Conservation (phyloP, 2,113 vertebrate species). For the Cardinalis cardinalis region DNA sequence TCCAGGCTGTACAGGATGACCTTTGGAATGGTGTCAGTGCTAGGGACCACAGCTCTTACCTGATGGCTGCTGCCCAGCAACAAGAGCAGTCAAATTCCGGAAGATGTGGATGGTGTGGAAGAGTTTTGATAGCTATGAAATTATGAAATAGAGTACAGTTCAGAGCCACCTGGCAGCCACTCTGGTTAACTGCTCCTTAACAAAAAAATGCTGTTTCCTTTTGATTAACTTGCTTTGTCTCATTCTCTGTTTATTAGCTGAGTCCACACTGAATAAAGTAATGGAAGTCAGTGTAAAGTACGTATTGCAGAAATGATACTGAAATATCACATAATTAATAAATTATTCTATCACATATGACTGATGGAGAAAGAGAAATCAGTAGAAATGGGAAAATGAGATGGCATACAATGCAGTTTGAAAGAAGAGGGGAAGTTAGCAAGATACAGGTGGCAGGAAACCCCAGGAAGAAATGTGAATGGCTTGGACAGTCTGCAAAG, state of each 20-base stretch:
- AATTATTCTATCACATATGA: neutral
- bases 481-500: neutral
- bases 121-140: neutral
- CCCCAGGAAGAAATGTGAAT: neutral
- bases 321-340: neutral
- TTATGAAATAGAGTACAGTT: neutral
- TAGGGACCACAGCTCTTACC: neutral
- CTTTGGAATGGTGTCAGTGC: neutral
- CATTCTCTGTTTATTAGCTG: neutral
- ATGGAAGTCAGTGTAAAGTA: neutral
- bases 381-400: neutral
- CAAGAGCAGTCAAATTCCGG: neutral
- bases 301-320: slow-evolving; percentile 1
- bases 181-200: neutral
- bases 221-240: neutral
- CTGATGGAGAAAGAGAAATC: neutral
- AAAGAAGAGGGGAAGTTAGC: neutral
- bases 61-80: neutral
- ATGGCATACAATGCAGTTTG: neutral
- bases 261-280: neutral
- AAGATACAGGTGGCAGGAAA: slow-evolving; percentile 10
- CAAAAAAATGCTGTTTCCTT: neutral
- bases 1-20: neutral
- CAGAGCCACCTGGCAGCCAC: neutral
- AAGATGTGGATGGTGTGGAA: neutral